phyloP scores from a whole-genome alignment of 2,797 vertebrate genomes.

The Lepilemur septentrionalis region DNA sequence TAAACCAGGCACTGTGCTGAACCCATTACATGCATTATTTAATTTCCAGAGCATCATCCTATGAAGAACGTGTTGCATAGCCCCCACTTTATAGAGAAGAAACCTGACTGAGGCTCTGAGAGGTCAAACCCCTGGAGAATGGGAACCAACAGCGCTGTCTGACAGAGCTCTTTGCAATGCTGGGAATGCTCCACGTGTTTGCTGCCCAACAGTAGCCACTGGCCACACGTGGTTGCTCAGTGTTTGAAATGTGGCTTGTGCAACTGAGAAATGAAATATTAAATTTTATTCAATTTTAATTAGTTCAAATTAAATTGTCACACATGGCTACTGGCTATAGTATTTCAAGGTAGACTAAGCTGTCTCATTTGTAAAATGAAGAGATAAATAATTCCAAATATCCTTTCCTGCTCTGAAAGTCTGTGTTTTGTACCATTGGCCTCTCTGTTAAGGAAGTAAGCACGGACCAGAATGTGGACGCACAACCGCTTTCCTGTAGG shows the following conservation, averaged over 20 bases:
- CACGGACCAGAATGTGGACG: background rate
- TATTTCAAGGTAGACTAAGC: background rate
- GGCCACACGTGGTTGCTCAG: background rate
- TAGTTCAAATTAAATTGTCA: background rate
- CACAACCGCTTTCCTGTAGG: background rate
- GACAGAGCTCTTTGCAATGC: background rate
- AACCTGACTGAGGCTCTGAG: background rate
- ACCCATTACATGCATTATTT: background rate
- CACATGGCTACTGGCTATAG: background rate
- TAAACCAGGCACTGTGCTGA: background rate
- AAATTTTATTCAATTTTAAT: background rate
- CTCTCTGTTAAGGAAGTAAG: background rate
- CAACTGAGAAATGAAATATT: background rate
- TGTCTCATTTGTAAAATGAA: background rate
- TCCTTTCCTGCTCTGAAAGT: background rate
- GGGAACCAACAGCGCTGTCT: too few relatives aligned
- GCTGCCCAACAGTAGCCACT: background rate
- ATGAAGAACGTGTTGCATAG: background rate
- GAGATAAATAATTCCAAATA: background rate
- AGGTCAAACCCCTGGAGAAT: background rate
- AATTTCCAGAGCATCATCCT: background rate
- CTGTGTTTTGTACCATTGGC: background rate
- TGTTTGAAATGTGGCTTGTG: background rate
- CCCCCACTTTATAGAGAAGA: background rate
- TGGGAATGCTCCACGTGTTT: fast-evolving